Conservation (phyloP, 2,888 invertebrate genomes). For the Megastigmus dorsalis region DNA sequence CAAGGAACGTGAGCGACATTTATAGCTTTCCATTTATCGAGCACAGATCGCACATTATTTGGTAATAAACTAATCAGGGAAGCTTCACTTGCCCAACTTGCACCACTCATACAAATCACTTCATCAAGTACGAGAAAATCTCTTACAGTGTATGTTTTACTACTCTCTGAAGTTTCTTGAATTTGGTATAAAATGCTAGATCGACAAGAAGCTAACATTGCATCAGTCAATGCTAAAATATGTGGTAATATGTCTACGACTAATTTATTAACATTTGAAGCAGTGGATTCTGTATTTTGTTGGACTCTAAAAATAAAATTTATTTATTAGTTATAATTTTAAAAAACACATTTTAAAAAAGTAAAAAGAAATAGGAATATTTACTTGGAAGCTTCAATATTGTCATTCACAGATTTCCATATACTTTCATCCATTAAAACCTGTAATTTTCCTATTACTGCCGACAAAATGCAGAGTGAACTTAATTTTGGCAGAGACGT, state of each 20-base stretch:
- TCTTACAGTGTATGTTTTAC: constrained; percentile 74
- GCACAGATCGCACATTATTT: constrained; percentile 76
- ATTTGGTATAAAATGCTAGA: constrained; percentile 75
- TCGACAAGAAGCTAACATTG: constrained; percentile 76
- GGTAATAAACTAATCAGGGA: constrained; percentile 77
- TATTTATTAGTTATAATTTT: constrained; percentile 9
- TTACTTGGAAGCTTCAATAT: constrained; percentile 68
- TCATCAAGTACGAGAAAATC: constrained; percentile 74
- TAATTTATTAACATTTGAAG: constrained; percentile 67
- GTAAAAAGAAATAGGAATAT: not conserved
- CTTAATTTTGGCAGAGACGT: constrained; percentile 80
- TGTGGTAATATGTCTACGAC: constrained; percentile 82
- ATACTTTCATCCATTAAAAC: constrained; percentile 77
- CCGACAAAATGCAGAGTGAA: constrained; percentile 85
- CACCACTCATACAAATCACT: constrained; percentile 66
- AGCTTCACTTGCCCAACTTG: constrained; percentile 75
- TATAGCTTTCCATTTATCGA: constrained; percentile 80
- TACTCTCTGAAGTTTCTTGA: constrained; percentile 68
- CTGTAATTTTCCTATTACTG: constrained; percentile 85
- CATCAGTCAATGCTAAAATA: constrained; percentile 80
- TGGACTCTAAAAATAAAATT: constrained; percentile 47
- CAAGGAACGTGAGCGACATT: constrained; percentile 78
- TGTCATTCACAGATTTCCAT: constrained; percentile 67
- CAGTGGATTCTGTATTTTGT: constrained; percentile 62
- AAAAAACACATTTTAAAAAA: not conserved